Base-by-base conservation (phyloP, 2,113 vertebrate genomes). In the Plectropomus leopardus region DNA sequence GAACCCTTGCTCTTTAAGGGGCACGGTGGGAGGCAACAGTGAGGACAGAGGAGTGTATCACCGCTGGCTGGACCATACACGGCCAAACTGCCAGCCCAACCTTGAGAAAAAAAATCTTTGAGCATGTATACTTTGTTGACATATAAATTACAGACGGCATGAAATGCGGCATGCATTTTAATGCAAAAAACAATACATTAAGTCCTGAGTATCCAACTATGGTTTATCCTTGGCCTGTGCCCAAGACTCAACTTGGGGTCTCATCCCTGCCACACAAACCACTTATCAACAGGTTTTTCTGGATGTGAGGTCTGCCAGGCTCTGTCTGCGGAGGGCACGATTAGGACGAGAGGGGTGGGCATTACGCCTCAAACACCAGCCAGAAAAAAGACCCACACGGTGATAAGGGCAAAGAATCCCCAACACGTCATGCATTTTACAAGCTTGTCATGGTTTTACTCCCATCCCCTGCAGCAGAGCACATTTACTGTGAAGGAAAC, bases 1-100 rank as follows among this genome's bases (percentile, higher is more conserved):
- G 96, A 98, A 97, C 97, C 96, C 89, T 84, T 95, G 90, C 95
- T 96, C 91, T 72, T 93, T 93, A 80, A 94, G 93, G 95, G 95
- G 94, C 95, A 96, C 86, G 87, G 72, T 44, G 83, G 96, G 95
- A 97, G 95, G 94, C 94, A 93, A 94, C 88, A 83, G 76, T 77
- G 67, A 94, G 93, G 94, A 95, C 92, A 90, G 94, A 90, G 94
- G 80, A 85, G 92, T 92, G 92, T 93, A 94, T 93, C 93, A 83
- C 86, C 75, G 72, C 73, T 78, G 78, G 58, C 74, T 85, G 72
- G 82, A 80, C 69, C 76, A 87, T 74, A 86, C 77, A 78, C 82
- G 92, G 92, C 95, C 91, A 94, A 91, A 94, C 89, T 88, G 89
- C 81, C 85, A 87, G 79, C 63, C 74, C 50, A 83, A 83, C 44